A percentile compares a stretch with the other conserved stretches of the same genome.
Conservation (phyloP, 2,797 vertebrate genomes). For the Spinus olivaceus region DNA sequence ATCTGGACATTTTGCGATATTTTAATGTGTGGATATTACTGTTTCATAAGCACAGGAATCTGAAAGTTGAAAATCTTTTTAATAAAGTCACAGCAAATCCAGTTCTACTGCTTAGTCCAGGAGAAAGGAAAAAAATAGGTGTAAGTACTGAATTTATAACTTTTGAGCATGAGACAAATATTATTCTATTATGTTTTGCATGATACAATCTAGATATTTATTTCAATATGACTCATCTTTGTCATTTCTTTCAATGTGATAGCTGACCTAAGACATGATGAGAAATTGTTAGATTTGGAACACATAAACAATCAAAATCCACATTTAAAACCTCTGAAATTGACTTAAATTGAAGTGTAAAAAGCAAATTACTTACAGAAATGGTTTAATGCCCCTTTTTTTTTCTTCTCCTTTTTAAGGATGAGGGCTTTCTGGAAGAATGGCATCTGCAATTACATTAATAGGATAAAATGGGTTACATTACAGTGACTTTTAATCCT, state of each 20-base stretch:
- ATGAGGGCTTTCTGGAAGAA: background rate
- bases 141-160: background rate
- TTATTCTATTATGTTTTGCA: background rate
- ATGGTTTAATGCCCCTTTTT: background rate
- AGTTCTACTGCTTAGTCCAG: background rate
- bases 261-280: background rate
- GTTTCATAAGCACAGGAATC: background rate
- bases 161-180: background rate
- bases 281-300: background rate
- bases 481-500: background rate
- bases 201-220: background rate
- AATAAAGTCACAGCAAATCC: background rate
- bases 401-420: background rate
- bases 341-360: background rate
- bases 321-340: background rate
- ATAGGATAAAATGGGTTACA: background rate
- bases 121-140: background rate
- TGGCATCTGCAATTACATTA: background rate
- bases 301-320: background rate
- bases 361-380: background rate
- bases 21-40: background rate
- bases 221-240: background rate
- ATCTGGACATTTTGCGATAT: background rate
- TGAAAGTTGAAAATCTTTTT: background rate
- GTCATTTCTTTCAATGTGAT: background rate